phyloP scores from a whole-genome alignment of 2,113 vertebrate species.

The Oreochromis tanganicae region DNA sequence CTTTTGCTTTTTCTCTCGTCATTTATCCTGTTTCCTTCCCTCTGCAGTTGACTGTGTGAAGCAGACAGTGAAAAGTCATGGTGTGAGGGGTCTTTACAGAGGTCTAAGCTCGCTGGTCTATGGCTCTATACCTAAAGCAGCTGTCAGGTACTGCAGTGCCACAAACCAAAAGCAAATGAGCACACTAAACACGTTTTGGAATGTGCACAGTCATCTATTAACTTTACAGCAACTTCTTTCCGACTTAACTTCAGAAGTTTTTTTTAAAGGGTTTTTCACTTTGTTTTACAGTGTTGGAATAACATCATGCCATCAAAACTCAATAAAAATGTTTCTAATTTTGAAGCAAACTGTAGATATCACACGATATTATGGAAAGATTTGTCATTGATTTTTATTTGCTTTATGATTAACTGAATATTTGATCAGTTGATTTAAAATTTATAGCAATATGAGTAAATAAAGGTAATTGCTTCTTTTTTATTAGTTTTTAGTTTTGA shows the following conservation, averaged over 20 bases:
- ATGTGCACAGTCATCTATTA: neutral
- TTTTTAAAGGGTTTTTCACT: neutral
- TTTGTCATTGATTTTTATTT: neutral
- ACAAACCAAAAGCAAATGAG: neutral
- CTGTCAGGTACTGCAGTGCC: constrained; percentile 77
- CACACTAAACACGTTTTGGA: neutral
- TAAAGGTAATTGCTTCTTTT: neutral
- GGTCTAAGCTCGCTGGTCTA: constrained; percentile 87
- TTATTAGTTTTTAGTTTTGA: neutral
- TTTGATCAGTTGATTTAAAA: neutral
- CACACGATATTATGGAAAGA: neutral
- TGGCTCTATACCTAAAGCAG: constrained; percentile 95
- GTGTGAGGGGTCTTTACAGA: constrained; percentile 81
- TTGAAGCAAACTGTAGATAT: neutral
- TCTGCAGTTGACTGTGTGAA: constrained; percentile 82
- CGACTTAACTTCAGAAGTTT: neutral
- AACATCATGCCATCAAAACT: neutral
- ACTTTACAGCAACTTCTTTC: neutral
- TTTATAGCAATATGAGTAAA: neutral
- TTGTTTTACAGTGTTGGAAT: neutral
- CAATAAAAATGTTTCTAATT: neutral
- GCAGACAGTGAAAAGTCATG: constrained; percentile 81
- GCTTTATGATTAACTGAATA: neutral
- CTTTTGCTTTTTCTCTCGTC: neutral
- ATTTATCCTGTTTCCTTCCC: neutral